These are phyloP conservation scores for Scomber colias DNA, from an alignment of 2,113 vertebrate species.

Conservation along the genomic window DNA sequence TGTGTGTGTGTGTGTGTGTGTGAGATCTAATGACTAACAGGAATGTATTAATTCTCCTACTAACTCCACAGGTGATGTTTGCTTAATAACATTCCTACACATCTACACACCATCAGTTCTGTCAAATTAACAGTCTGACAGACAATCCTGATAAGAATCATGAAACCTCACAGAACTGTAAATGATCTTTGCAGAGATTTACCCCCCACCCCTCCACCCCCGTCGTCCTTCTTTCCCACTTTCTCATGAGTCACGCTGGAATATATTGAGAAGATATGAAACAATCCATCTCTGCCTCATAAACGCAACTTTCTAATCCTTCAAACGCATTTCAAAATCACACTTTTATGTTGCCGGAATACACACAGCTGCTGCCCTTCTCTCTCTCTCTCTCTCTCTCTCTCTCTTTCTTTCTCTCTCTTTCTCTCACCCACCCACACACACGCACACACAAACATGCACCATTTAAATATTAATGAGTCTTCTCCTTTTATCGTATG, in stretches of 20 bases:
- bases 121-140: too few relatives aligned
- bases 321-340: constrained; percentile 34
- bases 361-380: constrained; percentile 49
- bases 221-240: background rate
- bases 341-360: constrained; percentile 33
- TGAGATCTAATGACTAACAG: background rate
- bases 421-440: background rate
- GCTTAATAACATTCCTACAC: background rate
- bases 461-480: constrained; percentile 69
- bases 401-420: too few relatives aligned
- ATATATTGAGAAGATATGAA: constrained; percentile 40
- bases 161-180: background rate
- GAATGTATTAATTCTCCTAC: constrained; percentile 25
- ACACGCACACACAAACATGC: constrained; percentile 9
- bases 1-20: background rate
- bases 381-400: background rate
- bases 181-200: constrained; percentile 3
- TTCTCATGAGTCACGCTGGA: constrained; percentile 8
- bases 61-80: constrained; percentile 1
- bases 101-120: background rate
- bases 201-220: background rate
- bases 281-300: constrained; percentile 57
- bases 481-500: constrained; percentile 45
- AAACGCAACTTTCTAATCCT: constrained; percentile 43
- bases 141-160: background rate